Evolutionary conservation across 2,797 vertebrate species (phyloP).

Genomic region (Microchirus variegatus): DNA sequence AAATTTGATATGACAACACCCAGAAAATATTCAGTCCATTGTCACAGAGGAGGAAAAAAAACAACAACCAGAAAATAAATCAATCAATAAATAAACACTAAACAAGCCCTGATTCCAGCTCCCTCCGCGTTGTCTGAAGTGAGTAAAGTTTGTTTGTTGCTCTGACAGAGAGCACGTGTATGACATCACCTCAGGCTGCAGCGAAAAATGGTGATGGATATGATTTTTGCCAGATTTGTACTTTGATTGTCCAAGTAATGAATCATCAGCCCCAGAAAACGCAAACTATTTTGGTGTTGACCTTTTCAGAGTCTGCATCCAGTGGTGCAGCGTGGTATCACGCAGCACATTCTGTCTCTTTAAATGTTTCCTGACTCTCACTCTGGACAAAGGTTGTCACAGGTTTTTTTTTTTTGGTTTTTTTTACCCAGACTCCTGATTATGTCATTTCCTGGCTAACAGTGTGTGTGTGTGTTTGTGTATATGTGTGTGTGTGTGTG

Average conservation of each 20-base stretch:
- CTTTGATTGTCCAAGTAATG: slow-evolving; percentile 1
- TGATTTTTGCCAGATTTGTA: not conserved
- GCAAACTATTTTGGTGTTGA: not conserved
- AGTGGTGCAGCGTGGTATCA: slow-evolving; percentile 20
- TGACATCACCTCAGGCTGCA: not conserved
- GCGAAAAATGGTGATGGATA: not conserved
- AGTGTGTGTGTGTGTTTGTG: slow-evolving; percentile 22
- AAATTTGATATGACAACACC: no score
- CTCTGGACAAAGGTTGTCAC: slow-evolving; percentile 66
- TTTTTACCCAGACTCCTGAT: slow-evolving; percentile 60
- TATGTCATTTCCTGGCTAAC: slow-evolving; percentile 75
- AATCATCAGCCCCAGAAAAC: slow-evolving; percentile 7
- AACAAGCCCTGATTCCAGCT: not conserved
- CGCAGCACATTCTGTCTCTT: slow-evolving; percentile 49
- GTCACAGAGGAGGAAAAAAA: no score
- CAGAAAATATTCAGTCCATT: no score
- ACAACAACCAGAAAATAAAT: no score
- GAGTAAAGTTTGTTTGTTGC: not conserved
- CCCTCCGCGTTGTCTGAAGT: not conserved
- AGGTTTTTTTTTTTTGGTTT: slow-evolving; percentile 24
- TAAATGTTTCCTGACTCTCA: slow-evolving; percentile 62
- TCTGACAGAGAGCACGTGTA: not conserved
- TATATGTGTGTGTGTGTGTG: not conserved
- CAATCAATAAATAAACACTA: no score
- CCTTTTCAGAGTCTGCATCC: slow-evolving; percentile 10